Evolutionary conservation across 1,140 invertebrate genomes (phyloP).

Genomic region (Drosophila kohkoa): DNA sequence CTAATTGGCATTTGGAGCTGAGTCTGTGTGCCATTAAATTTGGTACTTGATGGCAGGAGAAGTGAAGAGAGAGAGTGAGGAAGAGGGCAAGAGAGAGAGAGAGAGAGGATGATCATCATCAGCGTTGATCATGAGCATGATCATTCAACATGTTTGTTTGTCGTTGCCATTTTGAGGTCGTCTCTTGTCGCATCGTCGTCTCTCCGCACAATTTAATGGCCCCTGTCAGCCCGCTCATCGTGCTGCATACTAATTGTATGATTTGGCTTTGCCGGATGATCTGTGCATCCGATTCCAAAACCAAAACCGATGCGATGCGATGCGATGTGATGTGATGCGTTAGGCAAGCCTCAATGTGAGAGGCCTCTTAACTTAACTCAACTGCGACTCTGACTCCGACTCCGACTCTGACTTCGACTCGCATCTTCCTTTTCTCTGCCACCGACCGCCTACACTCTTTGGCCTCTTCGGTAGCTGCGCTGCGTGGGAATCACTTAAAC

Average conservation of each 20-base stretch:
- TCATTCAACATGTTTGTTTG: slow-evolving; percentile 29
- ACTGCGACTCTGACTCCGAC: too few species aligned
- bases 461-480: slow-evolving; percentile 26
- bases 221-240: slow-evolving; percentile 41
- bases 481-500: slow-evolving; percentile 69
- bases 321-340: slow-evolving; percentile 53
- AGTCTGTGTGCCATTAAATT: slow-evolving; percentile 76
- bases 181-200: slow-evolving; percentile 32
- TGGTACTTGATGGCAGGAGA: slow-evolving; percentile 51
- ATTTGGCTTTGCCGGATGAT: slow-evolving; percentile 35
- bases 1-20: slow-evolving; percentile 42
- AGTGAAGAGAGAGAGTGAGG: neutral
- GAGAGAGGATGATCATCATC: slow-evolving; percentile 8
- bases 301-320: slow-evolving; percentile 25
- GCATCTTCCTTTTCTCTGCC: slow-evolving; percentile 11
- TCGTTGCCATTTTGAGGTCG: slow-evolving; percentile 58
- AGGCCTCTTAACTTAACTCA: too few species aligned
- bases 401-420: too few species aligned
- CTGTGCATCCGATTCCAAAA: slow-evolving; percentile 68
- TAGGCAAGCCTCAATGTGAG: slow-evolving; percentile 24
- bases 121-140: slow-evolving; percentile 23
- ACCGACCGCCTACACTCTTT: slow-evolving; percentile 16
- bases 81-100: too few species aligned
- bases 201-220: slow-evolving; percentile 74
- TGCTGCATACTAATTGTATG: slow-evolving; percentile 68